A percentile compares a stretch with the other conserved stretches of the same genome.
Evolutionary conservation across 2,888 invertebrate genomes (phyloP).

Genomic region (Phortica magna): DNA sequence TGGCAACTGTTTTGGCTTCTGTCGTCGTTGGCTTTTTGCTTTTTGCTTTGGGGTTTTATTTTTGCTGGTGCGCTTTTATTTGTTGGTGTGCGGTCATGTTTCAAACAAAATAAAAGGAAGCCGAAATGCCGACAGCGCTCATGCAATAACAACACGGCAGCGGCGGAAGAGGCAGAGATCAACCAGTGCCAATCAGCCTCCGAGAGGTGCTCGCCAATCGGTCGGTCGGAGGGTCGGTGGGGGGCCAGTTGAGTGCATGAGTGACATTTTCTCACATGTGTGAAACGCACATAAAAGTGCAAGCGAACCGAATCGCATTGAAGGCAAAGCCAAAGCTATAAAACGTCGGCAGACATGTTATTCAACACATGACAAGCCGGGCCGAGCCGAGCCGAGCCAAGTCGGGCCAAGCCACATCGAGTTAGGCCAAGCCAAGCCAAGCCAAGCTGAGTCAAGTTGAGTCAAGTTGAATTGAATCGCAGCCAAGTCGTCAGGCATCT

Average conservation of each 20-base stretch:
- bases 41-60: not conserved
- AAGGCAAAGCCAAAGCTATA: not conserved
- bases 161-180: slow-evolving; percentile 40
- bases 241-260: too few species aligned
- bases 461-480: not conserved
- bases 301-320: not conserved
- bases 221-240: too few species aligned
- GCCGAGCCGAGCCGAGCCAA: not conserved
- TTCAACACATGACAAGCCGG: not conserved
- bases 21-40: slow-evolving; percentile 38
- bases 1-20: slow-evolving; percentile 31
- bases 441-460: not conserved
- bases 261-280: too few species aligned
- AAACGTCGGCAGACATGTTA: not conserved
- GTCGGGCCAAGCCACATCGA: not conserved
- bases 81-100: slow-evolving; percentile 57
- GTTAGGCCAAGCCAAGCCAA: not conserved
- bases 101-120: slow-evolving; percentile 56
- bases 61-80: not conserved
- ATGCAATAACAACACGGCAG: slow-evolving; percentile 28
- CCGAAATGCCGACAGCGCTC: not conserved
- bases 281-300: not conserved
- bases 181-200: not conserved
- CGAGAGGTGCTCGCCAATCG: too few species aligned
- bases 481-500: not conserved